A percentile compares a stretch with the other conserved stretches of the same genome.
Conservation (phyloP, 2,888 invertebrate species). For the Celastrina argiolus region DNA sequence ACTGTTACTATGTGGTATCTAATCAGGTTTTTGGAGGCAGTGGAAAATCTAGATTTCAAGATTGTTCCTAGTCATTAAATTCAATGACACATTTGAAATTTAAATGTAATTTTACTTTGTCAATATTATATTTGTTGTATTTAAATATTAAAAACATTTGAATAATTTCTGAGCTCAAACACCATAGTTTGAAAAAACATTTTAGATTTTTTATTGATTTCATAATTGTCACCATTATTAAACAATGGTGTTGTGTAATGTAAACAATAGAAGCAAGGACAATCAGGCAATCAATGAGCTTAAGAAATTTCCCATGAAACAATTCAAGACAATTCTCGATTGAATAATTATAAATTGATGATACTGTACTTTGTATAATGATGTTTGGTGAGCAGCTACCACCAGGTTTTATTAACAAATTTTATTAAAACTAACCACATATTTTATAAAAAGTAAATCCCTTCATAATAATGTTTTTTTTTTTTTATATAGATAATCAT, state of each 20-base stretch:
- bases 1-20: background rate
- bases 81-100: no score
- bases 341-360: background rate
- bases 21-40: background rate
- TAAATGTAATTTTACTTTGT: no score
- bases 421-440: no score
- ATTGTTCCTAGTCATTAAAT: no score
- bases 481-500: no score
- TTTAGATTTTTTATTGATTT: background rate
- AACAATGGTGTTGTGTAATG: background rate
- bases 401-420: background rate
- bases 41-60: background rate
- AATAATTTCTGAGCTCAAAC: no score
- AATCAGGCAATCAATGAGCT: background rate
- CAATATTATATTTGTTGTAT: no score
- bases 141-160: no score
- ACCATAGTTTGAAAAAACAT: background rate
- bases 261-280: background rate
- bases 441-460: no score
- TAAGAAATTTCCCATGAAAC: background rate
- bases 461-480: no score
- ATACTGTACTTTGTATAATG: background rate
- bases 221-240: background rate
- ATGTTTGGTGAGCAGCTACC: background rate
- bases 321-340: background rate